Conservation (phyloP, 1,140 invertebrate species). For the Pantala flavescens region DNA sequence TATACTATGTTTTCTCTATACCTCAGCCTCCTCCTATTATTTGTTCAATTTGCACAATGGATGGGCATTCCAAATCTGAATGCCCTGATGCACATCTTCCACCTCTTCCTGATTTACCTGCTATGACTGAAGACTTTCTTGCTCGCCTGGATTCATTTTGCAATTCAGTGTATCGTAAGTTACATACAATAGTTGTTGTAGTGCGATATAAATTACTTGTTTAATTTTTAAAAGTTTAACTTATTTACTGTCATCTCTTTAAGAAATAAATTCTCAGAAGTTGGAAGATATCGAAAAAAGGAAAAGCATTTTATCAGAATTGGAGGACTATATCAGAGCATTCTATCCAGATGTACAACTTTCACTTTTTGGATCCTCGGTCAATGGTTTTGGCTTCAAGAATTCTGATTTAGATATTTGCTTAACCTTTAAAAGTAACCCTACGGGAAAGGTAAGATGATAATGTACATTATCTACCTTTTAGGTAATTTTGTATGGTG, state of each 20-base stretch:
- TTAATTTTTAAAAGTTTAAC: too few relatives aligned
- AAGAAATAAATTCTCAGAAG: slow-evolving; percentile 32
- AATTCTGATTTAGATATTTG: slow-evolving; percentile 52
- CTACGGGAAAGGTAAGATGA: slow-evolving; percentile 24
- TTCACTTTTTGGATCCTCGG: slow-evolving; percentile 48
- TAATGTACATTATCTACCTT: not conserved
- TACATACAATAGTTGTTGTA: not conserved
- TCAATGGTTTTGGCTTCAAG: slow-evolving; percentile 51
- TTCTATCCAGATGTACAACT: slow-evolving; percentile 35
- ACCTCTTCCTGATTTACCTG: slow-evolving; percentile 31
- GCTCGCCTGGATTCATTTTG: slow-evolving; percentile 25
- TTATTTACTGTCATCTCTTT: slow-evolving; percentile 12
- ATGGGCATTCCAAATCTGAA: slow-evolving; percentile 40
- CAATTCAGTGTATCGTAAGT: not conserved
- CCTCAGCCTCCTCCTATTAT: slow-evolving; percentile 34
- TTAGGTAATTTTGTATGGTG: too few relatives aligned
- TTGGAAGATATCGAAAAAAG: slow-evolving; percentile 31
- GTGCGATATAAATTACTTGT: slow-evolving; percentile 16
- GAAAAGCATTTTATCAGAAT: slow-evolving; percentile 30
- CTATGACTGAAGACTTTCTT: slow-evolving; percentile 26
- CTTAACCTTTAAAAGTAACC: slow-evolving; percentile 39
- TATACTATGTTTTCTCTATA: not conserved
- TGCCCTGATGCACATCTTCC: slow-evolving; percentile 45
- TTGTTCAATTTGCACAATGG: slow-evolving; percentile 42
- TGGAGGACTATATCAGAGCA: slow-evolving; percentile 33